phyloP scores from a whole-genome alignment of 37 sponge, comb jelly and placozoan genomes.

The Agelas oroides region DNA sequence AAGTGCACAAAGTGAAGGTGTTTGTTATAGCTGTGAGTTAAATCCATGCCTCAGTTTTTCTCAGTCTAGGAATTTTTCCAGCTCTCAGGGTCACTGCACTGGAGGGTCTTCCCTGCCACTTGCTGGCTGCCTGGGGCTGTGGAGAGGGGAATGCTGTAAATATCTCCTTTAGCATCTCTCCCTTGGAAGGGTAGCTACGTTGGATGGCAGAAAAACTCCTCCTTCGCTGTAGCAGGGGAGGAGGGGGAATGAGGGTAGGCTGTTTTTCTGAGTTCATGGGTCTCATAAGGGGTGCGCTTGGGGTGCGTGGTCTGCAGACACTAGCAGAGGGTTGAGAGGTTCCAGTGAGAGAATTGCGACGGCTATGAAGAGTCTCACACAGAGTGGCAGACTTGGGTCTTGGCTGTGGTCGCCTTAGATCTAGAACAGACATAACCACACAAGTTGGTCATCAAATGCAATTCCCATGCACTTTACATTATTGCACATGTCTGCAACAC shows the following conservation, averaged over 20 bases:
- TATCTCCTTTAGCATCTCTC: slow-evolving; percentile 42
- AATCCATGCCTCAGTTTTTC: slow-evolving; percentile 2
- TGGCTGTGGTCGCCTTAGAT: background rate
- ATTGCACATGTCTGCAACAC: too few species aligned
- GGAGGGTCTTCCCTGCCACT: slow-evolving; percentile 45
- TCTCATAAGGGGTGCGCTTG: background rate
- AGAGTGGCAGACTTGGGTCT: background rate
- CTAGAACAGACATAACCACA: too few species aligned
- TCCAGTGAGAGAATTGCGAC: slow-evolving; percentile 6
- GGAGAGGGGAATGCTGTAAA: slow-evolving; percentile 43
- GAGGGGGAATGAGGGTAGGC: background rate
- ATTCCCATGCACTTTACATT: too few species aligned
- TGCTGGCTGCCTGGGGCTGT: slow-evolving; percentile 18
- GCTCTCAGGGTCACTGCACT: slow-evolving; percentile 23
- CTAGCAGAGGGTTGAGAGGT: background rate
- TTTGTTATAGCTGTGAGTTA: background rate
- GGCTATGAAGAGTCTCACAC: slow-evolving; percentile 1
- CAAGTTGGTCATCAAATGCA: too few species aligned
- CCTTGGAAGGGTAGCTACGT: slow-evolving; percentile 12
- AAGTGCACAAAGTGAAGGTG: too few species aligned
- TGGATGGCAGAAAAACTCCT: slow-evolving; percentile 9
- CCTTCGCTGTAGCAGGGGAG: background rate
- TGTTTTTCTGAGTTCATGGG: too few species aligned
- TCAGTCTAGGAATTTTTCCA: slow-evolving; percentile 43
- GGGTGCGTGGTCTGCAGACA: background rate